These are phyloP conservation scores for Leptodactylus fuscus DNA, from an alignment of 2,113 vertebrate species.

Conservation along the genomic window DNA sequence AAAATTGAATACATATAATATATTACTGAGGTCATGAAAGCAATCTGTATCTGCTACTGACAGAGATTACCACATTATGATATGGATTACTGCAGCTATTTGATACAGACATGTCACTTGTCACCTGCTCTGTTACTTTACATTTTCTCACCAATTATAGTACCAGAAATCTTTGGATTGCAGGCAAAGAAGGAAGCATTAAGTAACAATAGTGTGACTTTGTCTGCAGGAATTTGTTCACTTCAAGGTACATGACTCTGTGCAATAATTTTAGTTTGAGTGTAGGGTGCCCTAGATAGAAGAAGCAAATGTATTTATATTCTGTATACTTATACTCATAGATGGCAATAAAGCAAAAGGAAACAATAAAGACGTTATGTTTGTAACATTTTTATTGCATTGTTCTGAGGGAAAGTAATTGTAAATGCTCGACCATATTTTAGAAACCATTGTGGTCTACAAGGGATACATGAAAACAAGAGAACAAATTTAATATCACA, in stretches of 20 bases:
- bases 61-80: not conserved
- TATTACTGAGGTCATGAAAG: not conserved
- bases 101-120: not conserved
- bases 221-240: conserved; percentile 33
- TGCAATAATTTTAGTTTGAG: conserved; percentile 46
- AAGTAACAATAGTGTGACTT: conserved; percentile 32
- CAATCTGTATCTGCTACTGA: not conserved
- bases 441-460: conserved; percentile 37
- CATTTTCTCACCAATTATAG: conserved; percentile 30
- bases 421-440: conserved; percentile 49
- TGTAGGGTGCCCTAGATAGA: conserved; percentile 8
- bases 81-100: not conserved
- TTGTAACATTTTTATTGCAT: conserved; percentile 56
- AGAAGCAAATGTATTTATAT: conserved; percentile 37
- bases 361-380: conserved; percentile 42
- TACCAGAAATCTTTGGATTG: not conserved
- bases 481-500: conserved; percentile 45
- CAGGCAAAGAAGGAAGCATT: conserved; percentile 8
- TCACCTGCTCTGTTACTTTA: not conserved
- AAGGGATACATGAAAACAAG: conserved; percentile 41
- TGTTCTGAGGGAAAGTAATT: conserved; percentile 34
- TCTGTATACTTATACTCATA: conserved; percentile 17
- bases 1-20: not conserved
- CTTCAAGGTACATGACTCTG: conserved; percentile 30
- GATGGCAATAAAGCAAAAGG: conserved; percentile 19